phyloP scores from a whole-genome alignment of 53 echinoderm and acorn worm genomes.

The Paelopatides confundens region DNA sequence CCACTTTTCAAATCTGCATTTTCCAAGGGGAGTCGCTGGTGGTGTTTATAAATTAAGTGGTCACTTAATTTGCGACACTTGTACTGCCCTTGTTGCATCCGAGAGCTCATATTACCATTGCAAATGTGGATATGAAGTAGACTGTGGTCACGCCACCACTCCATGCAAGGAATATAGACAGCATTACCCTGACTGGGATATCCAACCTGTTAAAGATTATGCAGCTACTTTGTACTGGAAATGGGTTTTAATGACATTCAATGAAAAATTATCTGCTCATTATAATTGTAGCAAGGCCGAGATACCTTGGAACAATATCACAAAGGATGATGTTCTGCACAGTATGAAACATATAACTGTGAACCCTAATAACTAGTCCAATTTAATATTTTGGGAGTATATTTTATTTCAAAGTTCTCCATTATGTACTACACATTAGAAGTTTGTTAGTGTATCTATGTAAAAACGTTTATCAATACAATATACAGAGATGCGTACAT shows the following conservation, averaged over 20 bases:
- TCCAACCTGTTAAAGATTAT: background rate
- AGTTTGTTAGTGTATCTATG: no score
- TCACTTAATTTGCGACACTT: background rate
- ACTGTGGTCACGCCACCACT: background rate
- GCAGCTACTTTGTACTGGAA: slow-evolving; percentile 16
- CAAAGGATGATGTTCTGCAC: no score
- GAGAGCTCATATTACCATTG: background rate
- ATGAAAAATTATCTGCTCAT: background rate
- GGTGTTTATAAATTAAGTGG: background rate
- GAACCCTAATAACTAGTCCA: no score
- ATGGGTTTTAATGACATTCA: slow-evolving; percentile 15
- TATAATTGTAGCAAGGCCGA: background rate
- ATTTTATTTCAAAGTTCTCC: no score
- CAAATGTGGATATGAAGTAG: background rate
- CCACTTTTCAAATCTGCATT: no score
- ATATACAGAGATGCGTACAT: no score
- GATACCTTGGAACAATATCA: background rate
- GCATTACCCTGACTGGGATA: background rate
- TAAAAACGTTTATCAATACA: no score
- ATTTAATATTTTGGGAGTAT: no score
- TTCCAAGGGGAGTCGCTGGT: background rate
- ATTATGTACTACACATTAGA: no score
- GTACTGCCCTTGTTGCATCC: background rate
- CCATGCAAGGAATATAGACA: background rate
- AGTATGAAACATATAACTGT: background rate